A percentile compares a stretch with the other conserved stretches of the same genome.
Conservation (phyloP, 2,888 invertebrate genomes). For the Galeopsomyia nigrocyanea region DNA sequence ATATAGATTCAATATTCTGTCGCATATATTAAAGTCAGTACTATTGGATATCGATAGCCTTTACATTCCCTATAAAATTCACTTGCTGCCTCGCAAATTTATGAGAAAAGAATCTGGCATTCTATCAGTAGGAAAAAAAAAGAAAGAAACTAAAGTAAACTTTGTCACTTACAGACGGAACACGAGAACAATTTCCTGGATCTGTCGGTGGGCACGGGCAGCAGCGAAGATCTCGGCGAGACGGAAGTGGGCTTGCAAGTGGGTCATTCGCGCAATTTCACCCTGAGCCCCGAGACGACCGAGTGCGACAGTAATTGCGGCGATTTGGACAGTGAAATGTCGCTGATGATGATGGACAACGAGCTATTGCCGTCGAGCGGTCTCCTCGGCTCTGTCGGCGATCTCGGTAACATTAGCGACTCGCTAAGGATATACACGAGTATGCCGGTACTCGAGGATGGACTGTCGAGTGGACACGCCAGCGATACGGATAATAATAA, state of each 20-base stretch:
- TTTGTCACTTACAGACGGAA: conserved; percentile 66
- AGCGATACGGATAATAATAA: conserved; percentile 94
- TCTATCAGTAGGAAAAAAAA: too few relatives aligned
- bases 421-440: conserved; percentile 78
- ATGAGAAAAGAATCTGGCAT: too few relatives aligned
- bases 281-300: conserved; percentile 92
- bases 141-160: too few relatives aligned
- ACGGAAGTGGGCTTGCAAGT: conserved; percentile 76
- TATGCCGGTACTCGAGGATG: conserved; percentile 95
- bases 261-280: conserved; percentile 85
- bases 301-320: conserved; percentile 91
- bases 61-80: too few relatives aligned
- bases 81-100: too few relatives aligned
- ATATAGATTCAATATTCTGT: too few relatives aligned
- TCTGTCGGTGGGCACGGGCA: conserved; percentile 74
- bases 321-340: conserved; percentile 89
- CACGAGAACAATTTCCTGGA: conserved; percentile 75
- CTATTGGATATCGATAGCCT: too few relatives aligned
- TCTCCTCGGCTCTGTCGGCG: conserved; percentile 69
- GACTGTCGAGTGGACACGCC: conserved; percentile 92
- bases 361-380: conserved; percentile 70
- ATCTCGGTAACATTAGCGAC: conserved; percentile 75
- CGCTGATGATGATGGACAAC: conserved; percentile 81
- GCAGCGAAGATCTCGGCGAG: conserved; percentile 77
- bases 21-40: too few relatives aligned